Evolutionary conservation across 2,797 vertebrate species (phyloP), one percentile per base, ranked within the genome.

Genomic region (Phataginus tricuspis): DNA sequence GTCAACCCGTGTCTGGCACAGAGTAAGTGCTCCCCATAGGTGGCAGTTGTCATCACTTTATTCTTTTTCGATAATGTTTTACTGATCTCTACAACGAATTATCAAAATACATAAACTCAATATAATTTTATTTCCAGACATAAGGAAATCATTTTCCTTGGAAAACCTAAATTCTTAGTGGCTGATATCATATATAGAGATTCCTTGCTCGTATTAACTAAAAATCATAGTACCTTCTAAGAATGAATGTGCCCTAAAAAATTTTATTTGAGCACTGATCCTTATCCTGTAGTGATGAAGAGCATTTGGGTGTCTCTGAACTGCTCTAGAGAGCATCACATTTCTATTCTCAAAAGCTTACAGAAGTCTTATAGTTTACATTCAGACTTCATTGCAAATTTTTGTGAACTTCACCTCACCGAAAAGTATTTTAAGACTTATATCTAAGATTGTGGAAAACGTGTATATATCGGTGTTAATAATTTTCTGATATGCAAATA

Each of bases 331-430:
- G 37, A 55, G 71, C 75, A 74, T 75, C 72, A 57, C 45, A 79
- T 78, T 74, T 86, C 59, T 75, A 51, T 66, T 72, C 49, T 84
- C 31, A 91, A 91, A 94, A 14, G 85, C 39, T 83, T 96, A 34
- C 75, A 75, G 66, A 82, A 82, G 1, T 66, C 25, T 82, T 82
- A 34, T 86, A 61, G 96, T 90, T 61, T 87, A 94, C 86, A 86
- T 90, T 51, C 96, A 90, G 79, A 63, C 63, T 21, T 97, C 23
- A 14, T 8, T 93, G 55, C 90, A 96, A 96, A 97, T 57, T 91
- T 42, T 45, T 95, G 29, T 93, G 51, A 86, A 90, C 64, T 77
- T 75, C 39, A 55, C 13, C 39, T 64, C 71, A n/a, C 74, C 66
- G 80, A 66, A 82, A 89, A 71, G 29, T 95, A 89, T 68, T 68